phyloP scores from a whole-genome alignment of 2,113 vertebrate genomes.

The Rhea americana region DNA sequence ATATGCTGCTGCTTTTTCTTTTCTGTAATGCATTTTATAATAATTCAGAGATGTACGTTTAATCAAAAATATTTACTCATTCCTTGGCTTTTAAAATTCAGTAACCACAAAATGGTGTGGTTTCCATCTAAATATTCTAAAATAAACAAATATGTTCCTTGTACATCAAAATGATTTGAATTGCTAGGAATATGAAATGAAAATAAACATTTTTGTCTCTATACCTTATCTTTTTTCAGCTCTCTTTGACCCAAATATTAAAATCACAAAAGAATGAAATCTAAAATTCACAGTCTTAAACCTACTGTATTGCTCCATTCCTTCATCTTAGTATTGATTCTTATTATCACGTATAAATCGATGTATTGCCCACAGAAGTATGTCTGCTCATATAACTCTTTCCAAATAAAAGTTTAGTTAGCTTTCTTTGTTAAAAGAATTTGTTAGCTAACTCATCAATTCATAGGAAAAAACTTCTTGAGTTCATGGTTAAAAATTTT shows the following conservation, averaged over 20 bases:
- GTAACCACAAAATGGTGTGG: neutral
- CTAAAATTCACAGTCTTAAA: neutral
- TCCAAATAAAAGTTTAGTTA: neutral
- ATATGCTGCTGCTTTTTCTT: neutral
- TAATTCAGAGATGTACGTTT: neutral
- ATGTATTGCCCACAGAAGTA: neutral
- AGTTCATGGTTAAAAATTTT: neutral
- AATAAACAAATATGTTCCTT: neutral
- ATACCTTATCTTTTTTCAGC: neutral
- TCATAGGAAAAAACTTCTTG: neutral
- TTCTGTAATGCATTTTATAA: neutral
- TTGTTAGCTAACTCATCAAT: neutral
- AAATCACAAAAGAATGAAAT: neutral
- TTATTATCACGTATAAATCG: neutral
- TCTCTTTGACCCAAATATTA: neutral
- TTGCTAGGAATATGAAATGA: neutral
- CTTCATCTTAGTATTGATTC: neutral
- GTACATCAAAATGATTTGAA: neutral
- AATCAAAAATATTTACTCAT: neutral
- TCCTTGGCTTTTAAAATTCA: neutral
- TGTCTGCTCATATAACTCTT: neutral
- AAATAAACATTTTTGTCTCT: neutral
- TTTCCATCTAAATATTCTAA: neutral
- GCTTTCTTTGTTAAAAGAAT: neutral
- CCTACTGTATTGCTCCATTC: neutral